Percentiles rank a stretch among this genome's conserved stretches.
Evolutionary conservation across 2,797 vertebrate species (phyloP).

Genomic region (Rhinogobio ventralis): DNA sequence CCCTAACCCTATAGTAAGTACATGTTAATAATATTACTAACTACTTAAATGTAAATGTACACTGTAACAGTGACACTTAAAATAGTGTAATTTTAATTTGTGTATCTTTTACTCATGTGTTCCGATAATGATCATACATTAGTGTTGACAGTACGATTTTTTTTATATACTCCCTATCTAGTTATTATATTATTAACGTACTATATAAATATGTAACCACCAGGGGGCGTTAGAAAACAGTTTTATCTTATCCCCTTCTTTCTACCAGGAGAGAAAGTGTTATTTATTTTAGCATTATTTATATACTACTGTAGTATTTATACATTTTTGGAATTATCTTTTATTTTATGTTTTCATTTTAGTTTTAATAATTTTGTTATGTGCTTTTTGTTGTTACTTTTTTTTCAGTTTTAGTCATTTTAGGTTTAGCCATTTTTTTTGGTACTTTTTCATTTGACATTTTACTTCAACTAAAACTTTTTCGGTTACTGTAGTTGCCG

Average conservation of each 20-base stretch:
- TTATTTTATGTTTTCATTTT: background rate
- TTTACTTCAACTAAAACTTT: background rate
- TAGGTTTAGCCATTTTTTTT: too few relatives aligned
- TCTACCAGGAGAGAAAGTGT: background rate
- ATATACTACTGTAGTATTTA: background rate
- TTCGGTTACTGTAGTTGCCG: background rate
- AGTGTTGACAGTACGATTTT: background rate
- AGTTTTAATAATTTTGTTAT: background rate
- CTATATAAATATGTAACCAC: conserved; percentile 35
- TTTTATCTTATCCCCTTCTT: background rate
- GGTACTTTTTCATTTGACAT: background rate
- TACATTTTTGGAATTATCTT: background rate
- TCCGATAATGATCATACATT: background rate
- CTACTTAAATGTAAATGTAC: too few relatives aligned
- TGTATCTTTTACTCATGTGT: background rate
- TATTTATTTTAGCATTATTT: background rate
- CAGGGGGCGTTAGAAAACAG: conserved; percentile 42
- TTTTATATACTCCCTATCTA: background rate
- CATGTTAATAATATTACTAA: too few relatives aligned
- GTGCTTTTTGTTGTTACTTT: background rate
- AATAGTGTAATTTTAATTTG: background rate
- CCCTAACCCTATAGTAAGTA: too few relatives aligned
- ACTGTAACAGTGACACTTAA: too few relatives aligned
- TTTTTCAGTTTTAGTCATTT: background rate
- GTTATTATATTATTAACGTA: too few relatives aligned